These are phyloP conservation scores for Eupithecia subfuscata DNA, from an alignment of 2,888 invertebrate genomes.

Conservation along the genomic window DNA sequence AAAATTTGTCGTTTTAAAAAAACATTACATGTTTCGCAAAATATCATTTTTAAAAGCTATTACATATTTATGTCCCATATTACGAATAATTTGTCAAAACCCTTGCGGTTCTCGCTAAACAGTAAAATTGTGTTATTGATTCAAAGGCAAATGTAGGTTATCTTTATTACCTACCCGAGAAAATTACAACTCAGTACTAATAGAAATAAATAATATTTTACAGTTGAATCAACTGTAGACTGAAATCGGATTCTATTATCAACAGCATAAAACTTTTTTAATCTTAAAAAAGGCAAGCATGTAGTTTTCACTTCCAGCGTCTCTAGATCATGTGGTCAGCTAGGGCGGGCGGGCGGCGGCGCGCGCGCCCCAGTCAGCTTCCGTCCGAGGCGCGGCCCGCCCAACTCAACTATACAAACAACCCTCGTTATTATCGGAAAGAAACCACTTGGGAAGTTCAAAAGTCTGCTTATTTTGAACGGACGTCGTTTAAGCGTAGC, in stretches of 20 bases:
- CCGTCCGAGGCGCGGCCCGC: constrained; percentile 51
- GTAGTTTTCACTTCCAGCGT: constrained; percentile 56
- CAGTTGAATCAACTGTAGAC: neutral
- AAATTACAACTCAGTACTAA: too few species aligned
- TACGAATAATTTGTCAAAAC: too few species aligned
- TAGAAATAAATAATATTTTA: neutral
- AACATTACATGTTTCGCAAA: too few species aligned
- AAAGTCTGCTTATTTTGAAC: neutral
- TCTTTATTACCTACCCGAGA: too few species aligned
- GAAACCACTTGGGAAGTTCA: constrained; percentile 12
- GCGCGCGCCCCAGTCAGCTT: constrained; percentile 72
- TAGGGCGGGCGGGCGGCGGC: constrained; percentile 67
- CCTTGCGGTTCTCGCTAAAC: too few species aligned
- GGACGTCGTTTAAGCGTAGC: constrained; percentile 7
- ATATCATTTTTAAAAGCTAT: too few species aligned
- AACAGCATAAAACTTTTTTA: too few species aligned
- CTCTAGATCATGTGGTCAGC: constrained; percentile 50
- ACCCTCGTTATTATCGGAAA: constrained; percentile 32
- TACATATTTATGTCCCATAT: too few species aligned
- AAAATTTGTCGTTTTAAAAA: too few species aligned
- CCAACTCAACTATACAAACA: constrained; percentile 41
- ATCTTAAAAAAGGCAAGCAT: too few species aligned
- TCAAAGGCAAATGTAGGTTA: too few species aligned
- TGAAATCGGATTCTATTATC: neutral
- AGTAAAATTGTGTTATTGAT: too few species aligned